A percentile compares a stretch with the other conserved stretches of the same genome.
Conservation (phyloP, 2,797 vertebrate genomes). For the Cossypha dichroa region DNA sequence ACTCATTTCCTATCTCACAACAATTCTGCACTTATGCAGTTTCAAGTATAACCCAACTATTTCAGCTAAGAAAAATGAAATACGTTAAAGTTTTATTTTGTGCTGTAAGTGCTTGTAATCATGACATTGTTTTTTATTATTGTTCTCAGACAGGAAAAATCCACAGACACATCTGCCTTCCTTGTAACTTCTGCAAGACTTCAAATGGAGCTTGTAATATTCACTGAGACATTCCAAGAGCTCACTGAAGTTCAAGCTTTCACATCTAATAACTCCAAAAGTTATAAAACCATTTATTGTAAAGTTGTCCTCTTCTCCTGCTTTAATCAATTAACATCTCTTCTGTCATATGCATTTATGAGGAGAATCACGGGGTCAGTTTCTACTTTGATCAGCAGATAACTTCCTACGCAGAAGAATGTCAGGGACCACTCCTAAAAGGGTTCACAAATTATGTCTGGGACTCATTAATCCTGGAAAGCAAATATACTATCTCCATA, state of each 20-base stretch:
- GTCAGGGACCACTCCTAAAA: not conserved
- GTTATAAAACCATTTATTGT: not conserved
- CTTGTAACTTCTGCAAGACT: conserved; percentile 11
- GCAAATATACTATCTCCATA: not conserved
- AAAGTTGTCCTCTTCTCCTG: not conserved
- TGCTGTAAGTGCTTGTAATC: not conserved
- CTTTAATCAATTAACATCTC: not conserved
- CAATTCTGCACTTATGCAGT: not conserved
- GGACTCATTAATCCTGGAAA: not conserved
- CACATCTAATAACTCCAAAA: conserved; percentile 43
- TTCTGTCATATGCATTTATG: not conserved
- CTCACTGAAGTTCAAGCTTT: conserved; percentile 54
- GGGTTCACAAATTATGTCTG: not conserved
- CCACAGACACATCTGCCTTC: not conserved
- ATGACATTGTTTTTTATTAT: not conserved
- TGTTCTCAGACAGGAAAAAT: not conserved
- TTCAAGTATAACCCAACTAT: not conserved
- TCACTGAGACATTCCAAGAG: conserved; percentile 25
- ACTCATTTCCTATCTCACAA: not conserved
- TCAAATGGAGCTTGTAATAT: conserved; percentile 37
- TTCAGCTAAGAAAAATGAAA: not conserved
- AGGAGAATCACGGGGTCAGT: not conserved
- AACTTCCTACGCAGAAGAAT: not conserved
- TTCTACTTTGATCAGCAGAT: not conserved
- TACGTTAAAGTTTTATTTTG: not conserved